Percentiles rank a stretch among this genome's conserved stretches.
phyloP scores from a whole-genome alignment of 2,113 vertebrate genomes.

The Nyctibius bracteatus region DNA sequence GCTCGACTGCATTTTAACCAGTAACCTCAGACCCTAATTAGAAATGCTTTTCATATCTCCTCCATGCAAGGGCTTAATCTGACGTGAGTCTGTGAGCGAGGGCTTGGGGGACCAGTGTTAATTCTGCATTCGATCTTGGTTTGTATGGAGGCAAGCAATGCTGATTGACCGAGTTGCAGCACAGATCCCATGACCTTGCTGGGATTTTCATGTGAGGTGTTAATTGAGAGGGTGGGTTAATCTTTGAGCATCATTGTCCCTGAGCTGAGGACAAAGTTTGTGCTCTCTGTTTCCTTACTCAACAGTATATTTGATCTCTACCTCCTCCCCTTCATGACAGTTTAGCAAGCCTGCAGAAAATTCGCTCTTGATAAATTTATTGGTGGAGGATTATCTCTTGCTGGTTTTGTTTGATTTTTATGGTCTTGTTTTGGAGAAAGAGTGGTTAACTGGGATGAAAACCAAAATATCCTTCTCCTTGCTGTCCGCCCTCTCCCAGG shows the following conservation, averaged over 20 bases:
- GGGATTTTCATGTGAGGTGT: conserved; percentile 92
- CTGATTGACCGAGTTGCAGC: conserved; percentile 86
- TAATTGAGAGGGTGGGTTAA: conserved; percentile 95
- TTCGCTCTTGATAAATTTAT: conserved; percentile 68
- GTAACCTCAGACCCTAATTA: conserved; percentile 96
- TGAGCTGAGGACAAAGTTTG: conserved; percentile 82
- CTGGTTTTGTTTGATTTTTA: conserved; percentile 66
- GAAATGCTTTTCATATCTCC: conserved; percentile 93
- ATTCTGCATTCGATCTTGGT: conserved; percentile 90
- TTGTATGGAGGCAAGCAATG: conserved; percentile 81
- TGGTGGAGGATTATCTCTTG: conserved; percentile 55
- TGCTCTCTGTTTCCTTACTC: conserved; percentile 72
- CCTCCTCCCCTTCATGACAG: conserved; percentile 58
- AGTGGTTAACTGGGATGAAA: conserved; percentile 28
- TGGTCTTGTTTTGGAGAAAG: conserved; percentile 43
- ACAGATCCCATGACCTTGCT: conserved; percentile 84
- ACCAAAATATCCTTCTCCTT: background rate
- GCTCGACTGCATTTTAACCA: conserved; percentile 90
- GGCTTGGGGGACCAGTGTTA: conserved; percentile 86
- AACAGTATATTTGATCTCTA: conserved; percentile 72
- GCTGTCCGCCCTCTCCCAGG: background rate
- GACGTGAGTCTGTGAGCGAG: conserved; percentile 81
- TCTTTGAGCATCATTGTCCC: conserved; percentile 87
- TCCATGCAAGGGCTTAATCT: conserved; percentile 91
- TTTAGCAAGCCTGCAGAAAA: conserved; percentile 63